Conservation (phyloP, 2,797 vertebrate species). For the Danio jaintianensis region DNA sequence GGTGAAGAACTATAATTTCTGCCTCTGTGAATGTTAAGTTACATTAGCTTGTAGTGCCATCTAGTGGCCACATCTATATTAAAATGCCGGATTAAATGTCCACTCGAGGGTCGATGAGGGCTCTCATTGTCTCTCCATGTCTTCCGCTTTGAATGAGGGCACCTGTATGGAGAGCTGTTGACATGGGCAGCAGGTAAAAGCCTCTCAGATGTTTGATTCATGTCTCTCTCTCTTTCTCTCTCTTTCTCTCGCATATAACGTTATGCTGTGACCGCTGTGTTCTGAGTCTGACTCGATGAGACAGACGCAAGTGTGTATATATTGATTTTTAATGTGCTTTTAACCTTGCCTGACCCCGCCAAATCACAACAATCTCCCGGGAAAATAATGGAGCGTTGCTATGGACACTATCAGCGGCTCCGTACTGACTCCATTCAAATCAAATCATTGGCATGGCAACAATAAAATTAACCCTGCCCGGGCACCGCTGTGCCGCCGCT, state of each 20-base stretch:
- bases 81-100: not conserved
- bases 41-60: conserved; percentile 32
- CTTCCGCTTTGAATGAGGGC: not conserved
- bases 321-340: conserved; percentile 64
- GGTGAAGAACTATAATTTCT: no score
- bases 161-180: conserved; percentile 29
- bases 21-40: not conserved
- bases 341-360: conserved; percentile 62
- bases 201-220: conserved; percentile 8
- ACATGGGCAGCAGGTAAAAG: conserved; percentile 13
- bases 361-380: conserved; percentile 53
- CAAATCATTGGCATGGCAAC: conserved; percentile 37
- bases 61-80: conserved; percentile 40
- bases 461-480: conserved; percentile 57
- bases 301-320: conserved; percentile 37
- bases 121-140: conserved; percentile 7
- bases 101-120: conserved; percentile 5
- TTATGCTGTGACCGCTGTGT: not conserved
- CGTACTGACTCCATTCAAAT: conserved; percentile 52
- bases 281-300: conserved; percentile 16
- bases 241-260: not conserved
- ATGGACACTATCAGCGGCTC: conserved; percentile 68
- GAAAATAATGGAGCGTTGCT: conserved; percentile 58
- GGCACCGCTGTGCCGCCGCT: conserved; percentile 9
- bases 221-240: not conserved